phyloP scores from a whole-genome alignment of 2,888 invertebrate species.

The Trichacis sp. region DNA sequence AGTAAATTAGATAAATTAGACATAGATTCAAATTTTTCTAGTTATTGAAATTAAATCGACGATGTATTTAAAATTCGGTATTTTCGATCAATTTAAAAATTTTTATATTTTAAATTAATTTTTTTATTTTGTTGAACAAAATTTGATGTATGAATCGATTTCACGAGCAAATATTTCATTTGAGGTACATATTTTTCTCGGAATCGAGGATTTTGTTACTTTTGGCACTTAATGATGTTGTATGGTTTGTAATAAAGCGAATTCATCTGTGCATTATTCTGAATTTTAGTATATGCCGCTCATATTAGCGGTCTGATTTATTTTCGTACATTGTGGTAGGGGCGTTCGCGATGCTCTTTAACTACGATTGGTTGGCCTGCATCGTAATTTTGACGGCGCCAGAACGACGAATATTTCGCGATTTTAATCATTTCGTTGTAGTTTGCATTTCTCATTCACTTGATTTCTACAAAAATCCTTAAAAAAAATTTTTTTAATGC shows the following conservation, averaged over 20 bases:
- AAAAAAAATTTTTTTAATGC: no score
- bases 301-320: slow-evolving; percentile 48
- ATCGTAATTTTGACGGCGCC: slow-evolving; percentile 31
- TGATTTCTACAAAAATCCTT: no score
- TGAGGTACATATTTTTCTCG: neutral
- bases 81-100: no score
- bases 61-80: no score
- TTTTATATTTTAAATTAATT: no score
- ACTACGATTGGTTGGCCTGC: slow-evolving; percentile 33
- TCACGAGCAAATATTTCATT: neutral
- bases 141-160: no score
- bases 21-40: no score
- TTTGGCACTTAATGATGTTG: neutral
- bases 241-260: neutral
- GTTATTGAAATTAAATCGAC: no score
- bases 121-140: slow-evolving; percentile 9
- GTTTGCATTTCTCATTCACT: neutral
- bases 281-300: slow-evolving; percentile 24
- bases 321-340: slow-evolving; percentile 48
- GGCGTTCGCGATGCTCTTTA: slow-evolving; percentile 37
- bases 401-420: slow-evolving; percentile 12
- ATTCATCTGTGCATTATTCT: slow-evolving; percentile 23
- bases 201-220: neutral
- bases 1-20: no score
- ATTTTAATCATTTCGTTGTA: slow-evolving; percentile 1